Percentiles rank a stretch among this genome's conserved stretches.
phyloP scores from a whole-genome alignment of 2,888 invertebrate genomes.

The Nymphalis urticae region DNA sequence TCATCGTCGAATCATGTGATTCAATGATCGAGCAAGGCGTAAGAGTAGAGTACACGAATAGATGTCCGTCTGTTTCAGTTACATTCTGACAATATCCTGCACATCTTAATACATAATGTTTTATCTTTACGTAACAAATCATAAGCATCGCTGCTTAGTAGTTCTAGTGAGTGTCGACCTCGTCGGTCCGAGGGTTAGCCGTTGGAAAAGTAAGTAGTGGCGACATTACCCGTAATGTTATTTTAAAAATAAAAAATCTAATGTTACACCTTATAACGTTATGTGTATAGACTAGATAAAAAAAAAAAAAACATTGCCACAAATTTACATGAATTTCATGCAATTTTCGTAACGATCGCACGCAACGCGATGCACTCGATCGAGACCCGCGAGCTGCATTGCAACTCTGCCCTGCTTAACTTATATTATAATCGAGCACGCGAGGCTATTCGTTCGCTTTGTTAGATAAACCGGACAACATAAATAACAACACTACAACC shows the following conservation, averaged over 20 bases:
- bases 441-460: conserved; percentile 13
- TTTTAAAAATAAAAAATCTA: neutral
- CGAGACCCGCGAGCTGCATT: conserved; percentile 3
- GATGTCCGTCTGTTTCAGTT: too few species aligned
- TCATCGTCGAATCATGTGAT: too few species aligned
- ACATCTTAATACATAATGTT: too few species aligned
- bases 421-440: conserved; percentile 25
- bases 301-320: neutral
- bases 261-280: neutral
- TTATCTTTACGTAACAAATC: too few species aligned
- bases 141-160: too few species aligned
- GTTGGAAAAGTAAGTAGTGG: too few species aligned
- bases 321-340: conserved; percentile 2
- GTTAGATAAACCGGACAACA: conserved; percentile 5
- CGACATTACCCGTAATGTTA: neutral
- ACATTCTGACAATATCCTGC: too few species aligned
- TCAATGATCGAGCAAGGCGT: too few species aligned
- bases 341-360: conserved; percentile 8
- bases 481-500: conserved; percentile 3
- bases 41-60: too few species aligned
- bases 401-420: conserved; percentile 11
- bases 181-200: too few species aligned
- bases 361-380: conserved; percentile 12
- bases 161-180: too few species aligned
- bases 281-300: neutral